Conservation (phyloP, 1,140 invertebrate genomes). For the Monomorium pharaonis region DNA sequence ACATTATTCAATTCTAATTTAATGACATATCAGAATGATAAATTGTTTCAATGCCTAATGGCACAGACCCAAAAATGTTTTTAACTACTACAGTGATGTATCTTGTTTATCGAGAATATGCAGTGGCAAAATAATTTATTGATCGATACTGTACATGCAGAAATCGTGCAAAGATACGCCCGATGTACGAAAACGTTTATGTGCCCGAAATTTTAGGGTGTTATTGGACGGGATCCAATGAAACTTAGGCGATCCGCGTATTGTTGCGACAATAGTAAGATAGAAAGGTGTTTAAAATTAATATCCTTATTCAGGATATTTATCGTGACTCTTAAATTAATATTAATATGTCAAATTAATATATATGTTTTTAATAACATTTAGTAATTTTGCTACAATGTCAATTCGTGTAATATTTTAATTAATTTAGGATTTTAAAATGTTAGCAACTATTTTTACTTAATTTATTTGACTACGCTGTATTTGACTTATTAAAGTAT, state of each 20-base stretch:
- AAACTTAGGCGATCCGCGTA: neutral
- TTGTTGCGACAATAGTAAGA: too few relatives aligned
- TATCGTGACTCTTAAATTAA: neutral
- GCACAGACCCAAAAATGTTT: slow-evolving; percentile 16
- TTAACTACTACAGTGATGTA: neutral
- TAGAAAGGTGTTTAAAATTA: too few relatives aligned
- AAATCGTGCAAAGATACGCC: neutral
- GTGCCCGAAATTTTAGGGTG: neutral
- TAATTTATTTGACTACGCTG: neutral
- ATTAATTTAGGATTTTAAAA: slow-evolving; percentile 20
- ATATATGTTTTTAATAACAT: neutral
- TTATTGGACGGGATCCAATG: neutral
- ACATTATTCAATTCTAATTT: neutral
- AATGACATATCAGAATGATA: slow-evolving; percentile 8
- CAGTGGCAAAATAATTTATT: slow-evolving; percentile 18
- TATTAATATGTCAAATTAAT: neutral
- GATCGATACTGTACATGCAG: neutral
- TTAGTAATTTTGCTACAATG: neutral
- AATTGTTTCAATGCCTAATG: neutral
- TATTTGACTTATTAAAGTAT: neutral
- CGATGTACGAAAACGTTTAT: neutral
- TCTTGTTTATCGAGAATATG: slow-evolving; percentile 36
- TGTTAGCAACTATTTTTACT: neutral
- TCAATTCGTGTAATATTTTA: neutral
- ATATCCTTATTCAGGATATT: too few relatives aligned